A percentile compares a stretch with the other conserved stretches of the same genome.
Evolutionary conservation across 1,140 invertebrate species (phyloP).

Genomic region (Himalopsyche phryganea): DNA sequence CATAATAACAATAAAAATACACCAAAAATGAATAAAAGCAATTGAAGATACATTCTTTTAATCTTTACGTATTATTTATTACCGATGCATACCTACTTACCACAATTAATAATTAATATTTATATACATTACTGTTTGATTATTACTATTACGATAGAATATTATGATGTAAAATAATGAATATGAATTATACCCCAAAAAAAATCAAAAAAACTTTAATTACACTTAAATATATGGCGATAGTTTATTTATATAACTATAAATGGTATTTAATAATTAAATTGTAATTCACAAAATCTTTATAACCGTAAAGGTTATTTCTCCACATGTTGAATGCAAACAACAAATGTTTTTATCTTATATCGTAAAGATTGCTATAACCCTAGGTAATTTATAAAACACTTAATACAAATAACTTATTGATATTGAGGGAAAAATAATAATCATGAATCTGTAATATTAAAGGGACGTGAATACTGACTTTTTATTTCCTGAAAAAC

Average conservation of each 20-base stretch:
- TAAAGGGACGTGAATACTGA: no score
- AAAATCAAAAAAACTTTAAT: conserved; percentile 33
- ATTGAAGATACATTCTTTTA: background rate
- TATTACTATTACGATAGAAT: conserved; percentile 35
- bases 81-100: conserved; percentile 29
- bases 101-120: conserved; percentile 27
- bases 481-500: no score
- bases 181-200: conserved; percentile 34
- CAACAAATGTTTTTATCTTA: conserved; percentile 34
- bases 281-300: conserved; percentile 34
- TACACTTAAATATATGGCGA: conserved; percentile 35
- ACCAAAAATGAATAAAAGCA: no score
- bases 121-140: conserved; percentile 34
- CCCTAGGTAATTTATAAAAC: conserved; percentile 32
- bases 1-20: no score
- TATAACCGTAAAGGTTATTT: conserved; percentile 32
- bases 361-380: conserved; percentile 34
- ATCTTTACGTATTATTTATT: conserved; percentile 27
- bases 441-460: no score
- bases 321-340: conserved; percentile 34
- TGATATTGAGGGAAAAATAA: conserved; percentile 21
- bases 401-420: conserved; percentile 31
- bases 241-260: conserved; percentile 36
- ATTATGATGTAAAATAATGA: conserved; percentile 34
- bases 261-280: conserved; percentile 33